Evolutionary conservation across 2,113 vertebrate genomes (phyloP).

Genomic region (Elachura formosa): DNA sequence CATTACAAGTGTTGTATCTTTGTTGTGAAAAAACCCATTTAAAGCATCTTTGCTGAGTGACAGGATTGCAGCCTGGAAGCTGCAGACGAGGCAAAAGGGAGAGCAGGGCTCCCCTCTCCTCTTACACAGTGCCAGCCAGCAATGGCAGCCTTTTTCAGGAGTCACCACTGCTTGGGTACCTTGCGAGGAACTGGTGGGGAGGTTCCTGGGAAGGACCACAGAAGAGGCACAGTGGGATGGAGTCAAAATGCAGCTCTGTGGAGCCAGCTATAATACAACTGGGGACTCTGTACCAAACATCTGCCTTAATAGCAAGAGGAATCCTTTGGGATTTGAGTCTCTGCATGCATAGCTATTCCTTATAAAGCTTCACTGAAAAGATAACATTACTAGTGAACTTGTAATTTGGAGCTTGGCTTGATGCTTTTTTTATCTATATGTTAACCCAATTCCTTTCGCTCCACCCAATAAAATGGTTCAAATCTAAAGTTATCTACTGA

Average conservation of each 20-base stretch:
- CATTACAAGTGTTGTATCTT: neutral
- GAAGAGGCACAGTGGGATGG: neutral
- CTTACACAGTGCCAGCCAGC: fast-evolving
- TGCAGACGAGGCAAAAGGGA: neutral
- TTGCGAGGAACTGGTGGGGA: fast-evolving
- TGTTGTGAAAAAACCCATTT: neutral
- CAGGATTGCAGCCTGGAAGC: neutral
- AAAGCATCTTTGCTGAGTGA: neutral
- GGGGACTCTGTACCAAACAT: neutral
- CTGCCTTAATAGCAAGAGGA: neutral
- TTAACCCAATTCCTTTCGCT: neutral
- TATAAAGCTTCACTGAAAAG: neutral
- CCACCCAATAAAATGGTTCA: neutral
- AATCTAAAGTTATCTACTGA: neutral
- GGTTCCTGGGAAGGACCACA: neutral
- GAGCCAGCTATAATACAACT: neutral
- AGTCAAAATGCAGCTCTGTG: fast-evolving
- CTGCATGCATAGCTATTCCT: neutral
- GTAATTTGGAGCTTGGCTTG: neutral
- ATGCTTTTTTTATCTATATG: neutral
- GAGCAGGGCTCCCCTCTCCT: neutral
- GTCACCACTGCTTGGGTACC: no score
- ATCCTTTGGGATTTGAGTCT: neutral
- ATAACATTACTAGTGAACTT: neutral
- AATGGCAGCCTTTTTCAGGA: neutral